Percentiles rank a stretch among this genome's conserved stretches.
Conservation (phyloP, 1,140 invertebrate genomes). For the Physella acuta region DNA sequence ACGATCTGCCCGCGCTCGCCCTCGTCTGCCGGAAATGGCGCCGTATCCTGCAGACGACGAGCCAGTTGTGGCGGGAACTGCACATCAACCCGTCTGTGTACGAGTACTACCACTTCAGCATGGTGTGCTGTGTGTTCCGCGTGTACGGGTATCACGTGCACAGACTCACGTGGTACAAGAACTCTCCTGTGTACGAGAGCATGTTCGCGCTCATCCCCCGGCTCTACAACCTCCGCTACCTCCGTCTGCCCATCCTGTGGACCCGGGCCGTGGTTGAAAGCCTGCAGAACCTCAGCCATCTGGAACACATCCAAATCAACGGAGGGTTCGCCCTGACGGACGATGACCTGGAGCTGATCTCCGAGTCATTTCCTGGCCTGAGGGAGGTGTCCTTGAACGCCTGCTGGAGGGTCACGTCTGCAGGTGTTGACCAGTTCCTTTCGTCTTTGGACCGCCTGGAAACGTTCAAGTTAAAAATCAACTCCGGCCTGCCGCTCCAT, state of each 20-base stretch:
- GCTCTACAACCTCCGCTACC: conserved; percentile 39
- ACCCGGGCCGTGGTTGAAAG: conserved; percentile 42
- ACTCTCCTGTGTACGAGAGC: conserved; percentile 48
- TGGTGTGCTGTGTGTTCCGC: conserved; percentile 45
- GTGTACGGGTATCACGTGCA: conserved; percentile 49
- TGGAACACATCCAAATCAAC: conserved; percentile 50
- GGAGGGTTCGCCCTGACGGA: conserved; percentile 47
- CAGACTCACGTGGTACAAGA: conserved; percentile 45
- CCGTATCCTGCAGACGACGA: conserved; percentile 36
- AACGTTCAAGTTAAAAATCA: conserved; percentile 48
- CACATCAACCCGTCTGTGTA: conserved; percentile 43
- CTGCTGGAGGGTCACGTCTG: conserved; percentile 46
- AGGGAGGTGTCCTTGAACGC: conserved; percentile 48
- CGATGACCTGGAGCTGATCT: conserved; percentile 38
- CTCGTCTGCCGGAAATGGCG: conserved; percentile 50
- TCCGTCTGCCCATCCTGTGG: conserved; percentile 51
- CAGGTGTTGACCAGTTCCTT: conserved; percentile 36
- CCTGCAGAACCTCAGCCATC: conserved; percentile 30
- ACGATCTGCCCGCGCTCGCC: conserved; percentile 41
- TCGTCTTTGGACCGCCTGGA: conserved; percentile 35
- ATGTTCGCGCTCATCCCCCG: conserved; percentile 45
- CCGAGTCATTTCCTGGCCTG: conserved; percentile 38
- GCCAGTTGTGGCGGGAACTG: conserved; percentile 44
- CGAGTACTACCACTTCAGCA: conserved; percentile 41
- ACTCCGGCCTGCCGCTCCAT: conserved; percentile 44